Evolutionary conservation across 2,113 vertebrate genomes (phyloP).

Genomic region (Mastomys coucha): DNA sequence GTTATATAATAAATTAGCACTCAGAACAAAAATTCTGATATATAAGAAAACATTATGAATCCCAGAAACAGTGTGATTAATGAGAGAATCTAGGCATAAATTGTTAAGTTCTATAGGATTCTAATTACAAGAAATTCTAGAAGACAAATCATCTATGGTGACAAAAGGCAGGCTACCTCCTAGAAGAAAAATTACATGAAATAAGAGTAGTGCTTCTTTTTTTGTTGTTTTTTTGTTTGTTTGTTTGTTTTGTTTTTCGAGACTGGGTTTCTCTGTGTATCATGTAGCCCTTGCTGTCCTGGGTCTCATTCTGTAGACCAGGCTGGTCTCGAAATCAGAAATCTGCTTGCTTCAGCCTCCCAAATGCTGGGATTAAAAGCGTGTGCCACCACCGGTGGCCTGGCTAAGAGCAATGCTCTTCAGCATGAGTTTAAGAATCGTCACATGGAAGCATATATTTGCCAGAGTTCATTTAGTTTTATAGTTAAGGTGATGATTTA

Average conservation of each 20-base stretch:
- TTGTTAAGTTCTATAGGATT: background rate
- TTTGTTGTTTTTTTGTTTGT: too few species aligned
- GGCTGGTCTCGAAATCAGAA: too few species aligned
- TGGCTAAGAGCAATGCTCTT: background rate
- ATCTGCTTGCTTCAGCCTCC: too few species aligned
- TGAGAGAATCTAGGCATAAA: slow-evolving; percentile 10
- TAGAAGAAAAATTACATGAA: background rate
- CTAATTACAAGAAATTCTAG: background rate
- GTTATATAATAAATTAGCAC: background rate
- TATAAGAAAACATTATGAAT: background rate
- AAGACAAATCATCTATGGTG: background rate
- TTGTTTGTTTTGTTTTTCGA: too few species aligned
- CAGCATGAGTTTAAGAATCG: background rate
- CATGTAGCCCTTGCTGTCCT: too few species aligned
- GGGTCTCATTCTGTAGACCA: too few species aligned
- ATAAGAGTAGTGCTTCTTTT: too few species aligned
- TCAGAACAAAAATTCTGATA: background rate
- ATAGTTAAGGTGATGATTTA: background rate
- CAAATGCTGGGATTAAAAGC: too few species aligned
- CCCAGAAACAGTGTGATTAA: background rate
- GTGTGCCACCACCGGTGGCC: too few species aligned
- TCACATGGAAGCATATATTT: background rate
- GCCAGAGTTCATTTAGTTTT: background rate
- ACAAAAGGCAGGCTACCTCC: background rate
- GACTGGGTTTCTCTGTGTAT: too few species aligned